Base-by-base conservation (phyloP, 2,113 vertebrate species). In the Salvelinus alpinus region DNA sequence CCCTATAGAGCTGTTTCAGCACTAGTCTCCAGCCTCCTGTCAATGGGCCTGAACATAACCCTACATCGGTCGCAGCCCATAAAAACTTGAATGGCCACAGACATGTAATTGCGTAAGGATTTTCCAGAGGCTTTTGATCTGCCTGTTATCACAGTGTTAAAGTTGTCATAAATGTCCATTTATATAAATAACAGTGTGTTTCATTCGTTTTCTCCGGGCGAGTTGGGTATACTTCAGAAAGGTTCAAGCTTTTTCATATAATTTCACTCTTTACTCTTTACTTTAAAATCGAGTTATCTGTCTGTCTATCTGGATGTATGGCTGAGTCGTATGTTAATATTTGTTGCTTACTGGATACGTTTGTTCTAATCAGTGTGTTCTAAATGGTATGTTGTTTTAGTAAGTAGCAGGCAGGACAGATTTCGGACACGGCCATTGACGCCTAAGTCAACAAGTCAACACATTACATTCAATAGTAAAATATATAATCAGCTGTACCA, bases 141-240 rank as follows among this genome's bases (percentile, higher is more conserved):
- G 64, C 14, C 34, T 68, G n/a, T 73, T 79, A 83, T 83, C 75
- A 81, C 69, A 70, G 64, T 79, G 78, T 83, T 79, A 68, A 72
- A 44, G 73, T 81, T 81, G 71, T 79, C 78, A 59, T 79, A 81
- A 83, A 83, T 79, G 76, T 83, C 79, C 62, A 38, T 48, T 24
- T 77, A 75, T 77, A 79, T 67, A 57, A 77, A 75, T 75, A 59
- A 59, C 24, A 27, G 59, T 62, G 20, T 54, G 16, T n/a, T 54
- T 64, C 31, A 2, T 62, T 51, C 13, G 14, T 54, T 72, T 51
- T 74, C 14, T 74, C 59, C 22, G 16, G 24, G 22, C 51, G 18
- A 57, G 62, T 67, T 54, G 16, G 18, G n/a, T 62, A 62, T 62
- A n/a, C n/a, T 62, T 62, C 8, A n/a, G 2, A 62, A 22, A 62